Percentiles rank a stretch among this genome's conserved stretches.
Evolutionary conservation across 2,888 invertebrate species (phyloP).

Genomic region (Acanthosepion lycidas): DNA sequence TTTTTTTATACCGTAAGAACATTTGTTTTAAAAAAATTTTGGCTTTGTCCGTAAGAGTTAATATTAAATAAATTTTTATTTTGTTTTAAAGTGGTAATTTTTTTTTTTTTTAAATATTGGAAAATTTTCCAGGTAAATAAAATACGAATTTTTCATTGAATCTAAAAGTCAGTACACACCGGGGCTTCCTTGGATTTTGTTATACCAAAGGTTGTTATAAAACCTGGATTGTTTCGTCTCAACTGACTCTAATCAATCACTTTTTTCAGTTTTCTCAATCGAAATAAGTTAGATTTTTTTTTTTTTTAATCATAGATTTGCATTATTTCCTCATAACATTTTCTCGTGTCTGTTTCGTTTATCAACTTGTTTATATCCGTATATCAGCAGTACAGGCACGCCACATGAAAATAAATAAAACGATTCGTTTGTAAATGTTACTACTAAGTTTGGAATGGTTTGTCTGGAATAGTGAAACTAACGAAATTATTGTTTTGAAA

Average conservation of each 20-base stretch:
- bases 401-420: no score
- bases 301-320: background rate
- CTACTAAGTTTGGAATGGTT: background rate
- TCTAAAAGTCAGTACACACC: conserved; percentile 4
- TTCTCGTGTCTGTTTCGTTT: no score
- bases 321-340: background rate
- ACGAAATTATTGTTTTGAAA: background rate
- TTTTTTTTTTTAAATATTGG: no score
- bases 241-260: no score
- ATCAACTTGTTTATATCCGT: no score
- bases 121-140: no score
- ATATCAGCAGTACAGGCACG: no score
- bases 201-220: background rate
- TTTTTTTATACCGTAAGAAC: background rate
- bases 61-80: background rate
- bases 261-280: no score
- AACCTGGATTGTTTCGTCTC: conserved; percentile 20
- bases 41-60: no score
- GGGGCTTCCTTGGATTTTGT: background rate
- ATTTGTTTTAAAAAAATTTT: no score
- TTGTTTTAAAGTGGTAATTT: background rate
- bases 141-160: background rate
- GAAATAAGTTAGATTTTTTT: background rate
- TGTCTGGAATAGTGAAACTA: background rate
- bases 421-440: background rate